A percentile compares a stretch with the other conserved stretches of the same genome.
Conservation (phyloP, 2,888 invertebrate genomes). For the Orchestes rusci region DNA sequence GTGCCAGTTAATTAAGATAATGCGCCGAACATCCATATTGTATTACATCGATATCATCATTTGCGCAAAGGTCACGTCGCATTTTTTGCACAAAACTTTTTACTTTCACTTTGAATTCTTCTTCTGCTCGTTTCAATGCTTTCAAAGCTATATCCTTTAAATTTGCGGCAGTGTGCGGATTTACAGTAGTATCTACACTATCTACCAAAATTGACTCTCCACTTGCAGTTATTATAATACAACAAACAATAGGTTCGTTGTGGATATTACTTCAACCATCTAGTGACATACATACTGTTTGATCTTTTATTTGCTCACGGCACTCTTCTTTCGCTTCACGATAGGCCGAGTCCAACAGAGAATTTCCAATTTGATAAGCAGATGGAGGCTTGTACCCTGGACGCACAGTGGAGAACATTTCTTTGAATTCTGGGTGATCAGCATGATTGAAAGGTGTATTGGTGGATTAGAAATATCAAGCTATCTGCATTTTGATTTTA, state of each 20-base stretch:
- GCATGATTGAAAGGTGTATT: slow-evolving; percentile 4
- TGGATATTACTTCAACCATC: slow-evolving; percentile 10
- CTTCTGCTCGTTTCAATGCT: slow-evolving; percentile 4
- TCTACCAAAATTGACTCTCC: slow-evolving; percentile 1
- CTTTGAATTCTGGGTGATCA: slow-evolving; percentile 6
- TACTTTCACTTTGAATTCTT: slow-evolving; percentile 15
- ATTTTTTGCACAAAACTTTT: slow-evolving; percentile 15
- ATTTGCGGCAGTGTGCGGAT: slow-evolving; percentile 1
- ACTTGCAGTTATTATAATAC: slow-evolving; percentile 3
- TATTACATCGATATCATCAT: background rate
- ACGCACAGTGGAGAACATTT: slow-evolving; percentile 1
- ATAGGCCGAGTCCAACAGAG: slow-evolving; percentile 3
- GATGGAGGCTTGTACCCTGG: slow-evolving; percentile 1
- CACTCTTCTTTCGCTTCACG: slow-evolving; percentile 1
- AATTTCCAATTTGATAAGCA: slow-evolving; percentile 1
- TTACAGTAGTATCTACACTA: slow-evolving; percentile 1
- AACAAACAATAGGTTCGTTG: slow-evolving; percentile 6
- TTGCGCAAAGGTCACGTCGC: background rate
- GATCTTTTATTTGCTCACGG: background rate
- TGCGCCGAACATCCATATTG: slow-evolving; percentile 8
- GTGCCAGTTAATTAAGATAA: slow-evolving; percentile 4
- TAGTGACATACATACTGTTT: slow-evolving; percentile 5
- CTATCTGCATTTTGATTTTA: slow-evolving; percentile 4
- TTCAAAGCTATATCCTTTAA: slow-evolving; percentile 8
- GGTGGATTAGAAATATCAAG: slow-evolving; percentile 2